Evolutionary conservation across 2,797 vertebrate species (phyloP).

Genomic region (Micrastur ruficollis): DNA sequence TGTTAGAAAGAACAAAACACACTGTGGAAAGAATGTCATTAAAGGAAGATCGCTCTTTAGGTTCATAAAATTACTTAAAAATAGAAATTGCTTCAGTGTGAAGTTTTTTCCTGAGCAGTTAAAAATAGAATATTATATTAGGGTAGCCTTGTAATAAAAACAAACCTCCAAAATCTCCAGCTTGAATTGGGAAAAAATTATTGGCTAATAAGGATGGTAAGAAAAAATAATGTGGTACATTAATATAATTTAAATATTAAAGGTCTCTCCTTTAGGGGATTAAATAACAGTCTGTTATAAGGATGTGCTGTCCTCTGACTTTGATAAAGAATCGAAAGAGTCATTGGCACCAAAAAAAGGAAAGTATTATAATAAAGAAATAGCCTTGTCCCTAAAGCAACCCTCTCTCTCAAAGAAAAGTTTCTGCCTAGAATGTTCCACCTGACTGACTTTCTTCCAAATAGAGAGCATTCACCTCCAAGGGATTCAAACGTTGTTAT

Average conservation of each 20-base stretch:
- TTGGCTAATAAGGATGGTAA: background rate
- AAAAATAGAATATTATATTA: background rate
- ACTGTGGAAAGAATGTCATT: background rate
- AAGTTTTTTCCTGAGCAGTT: background rate
- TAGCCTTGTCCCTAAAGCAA: conserved; percentile 23
- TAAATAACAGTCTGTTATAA: conserved; percentile 34
- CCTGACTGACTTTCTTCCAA: background rate
- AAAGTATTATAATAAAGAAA: conserved; percentile 36
- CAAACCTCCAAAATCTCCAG: background rate
- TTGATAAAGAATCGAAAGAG: background rate
- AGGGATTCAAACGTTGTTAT: background rate
- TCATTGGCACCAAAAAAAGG: background rate
- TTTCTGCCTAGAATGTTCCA: conserved; percentile 15
- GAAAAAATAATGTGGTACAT: background rate
- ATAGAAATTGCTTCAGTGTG: background rate
- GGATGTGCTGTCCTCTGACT: background rate
- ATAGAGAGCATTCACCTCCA: background rate
- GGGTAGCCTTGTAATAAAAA: background rate
- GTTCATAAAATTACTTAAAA: background rate
- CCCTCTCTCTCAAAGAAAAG: background rate
- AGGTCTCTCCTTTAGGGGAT: background rate
- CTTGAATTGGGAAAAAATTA: background rate
- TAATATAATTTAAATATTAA: conserved; percentile 49
- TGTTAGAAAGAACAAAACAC: background rate
- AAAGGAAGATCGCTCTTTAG: background rate